Percentiles rank a stretch among this genome's conserved stretches.
These are phyloP conservation scores for Terrapene triunguis DNA, from an alignment of 2,113 vertebrate genomes.

Conservation along the genomic window DNA sequence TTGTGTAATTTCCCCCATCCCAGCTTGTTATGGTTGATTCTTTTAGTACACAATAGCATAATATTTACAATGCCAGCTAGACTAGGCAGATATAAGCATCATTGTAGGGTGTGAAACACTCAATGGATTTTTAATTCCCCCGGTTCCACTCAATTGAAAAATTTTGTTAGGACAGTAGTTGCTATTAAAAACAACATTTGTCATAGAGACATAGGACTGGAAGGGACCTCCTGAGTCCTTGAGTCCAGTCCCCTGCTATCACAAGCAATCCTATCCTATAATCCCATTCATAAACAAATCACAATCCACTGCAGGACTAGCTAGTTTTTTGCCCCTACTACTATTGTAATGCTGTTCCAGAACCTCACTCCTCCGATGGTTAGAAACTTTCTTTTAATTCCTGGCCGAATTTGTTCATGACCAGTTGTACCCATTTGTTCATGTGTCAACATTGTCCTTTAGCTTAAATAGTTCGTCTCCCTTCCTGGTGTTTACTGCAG, in stretches of 20 bases:
- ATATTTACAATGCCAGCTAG: neutral
- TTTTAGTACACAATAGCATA: neutral
- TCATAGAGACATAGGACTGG: neutral
- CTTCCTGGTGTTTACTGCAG: neutral
- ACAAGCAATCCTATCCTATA: neutral
- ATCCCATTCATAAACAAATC: neutral
- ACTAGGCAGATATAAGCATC: neutral
- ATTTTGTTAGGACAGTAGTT: neutral
- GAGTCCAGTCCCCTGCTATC: neutral
- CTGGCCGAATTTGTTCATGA: neutral
- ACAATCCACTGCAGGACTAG: neutral
- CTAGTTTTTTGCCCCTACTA: neutral
- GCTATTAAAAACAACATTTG: neutral
- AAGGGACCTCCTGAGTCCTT: neutral
- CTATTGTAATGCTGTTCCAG: neutral
- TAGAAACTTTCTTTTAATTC: neutral
- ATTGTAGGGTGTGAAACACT: neutral
- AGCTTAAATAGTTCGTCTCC: neutral
- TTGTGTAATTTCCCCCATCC: neutral
- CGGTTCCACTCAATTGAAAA: neutral
- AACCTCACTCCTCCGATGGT: neutral
- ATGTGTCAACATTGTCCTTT: neutral
- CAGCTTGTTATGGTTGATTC: neutral
- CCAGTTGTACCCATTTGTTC: neutral
- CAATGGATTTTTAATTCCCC: neutral